Evolutionary conservation across 2,888 invertebrate species (phyloP).

Genomic region (Anoncus sp.): DNA sequence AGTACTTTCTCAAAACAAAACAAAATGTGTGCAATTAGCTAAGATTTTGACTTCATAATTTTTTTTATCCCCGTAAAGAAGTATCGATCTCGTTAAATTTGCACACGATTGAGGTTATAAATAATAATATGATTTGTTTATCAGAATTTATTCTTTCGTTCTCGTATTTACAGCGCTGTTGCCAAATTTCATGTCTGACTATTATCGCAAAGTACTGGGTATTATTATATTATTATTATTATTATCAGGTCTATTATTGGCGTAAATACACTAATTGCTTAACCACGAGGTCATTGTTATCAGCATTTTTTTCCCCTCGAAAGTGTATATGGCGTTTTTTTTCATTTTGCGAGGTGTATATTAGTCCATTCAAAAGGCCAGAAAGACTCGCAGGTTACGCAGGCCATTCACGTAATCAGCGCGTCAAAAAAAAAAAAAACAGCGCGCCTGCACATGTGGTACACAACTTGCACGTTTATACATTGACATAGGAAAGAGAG

Average conservation of each 20-base stretch:
- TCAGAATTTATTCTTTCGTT: not conserved
- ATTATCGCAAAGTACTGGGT: too few relatives aligned
- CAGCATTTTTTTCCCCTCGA: not conserved
- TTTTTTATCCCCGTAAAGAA: not conserved
- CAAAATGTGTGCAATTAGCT: not conserved
- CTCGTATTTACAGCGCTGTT: too few relatives aligned
- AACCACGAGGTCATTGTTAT: constrained; percentile 5
- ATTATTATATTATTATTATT: too few relatives aligned
- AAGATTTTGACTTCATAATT: not conserved
- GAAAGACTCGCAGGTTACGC: not conserved
- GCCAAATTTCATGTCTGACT: too few relatives aligned
- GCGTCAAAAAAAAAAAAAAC: constrained; percentile 30
- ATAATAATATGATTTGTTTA: not conserved
- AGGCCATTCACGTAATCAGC: constrained; percentile 1
- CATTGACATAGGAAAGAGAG: not conserved
- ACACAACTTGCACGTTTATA: not conserved
- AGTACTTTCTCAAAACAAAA: not conserved
- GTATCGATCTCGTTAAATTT: not conserved
- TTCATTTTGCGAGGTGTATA: not conserved
- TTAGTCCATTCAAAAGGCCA: not conserved
- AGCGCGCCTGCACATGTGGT: constrained; percentile 25
- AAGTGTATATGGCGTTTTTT: not conserved
- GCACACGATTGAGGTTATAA: not conserved
- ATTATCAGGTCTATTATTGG: not conserved
- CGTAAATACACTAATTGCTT: not conserved